These are phyloP conservation scores for Orchesellides sinensis DNA, from an alignment of 2,888 invertebrate genomes.

Conservation along the genomic window DNA sequence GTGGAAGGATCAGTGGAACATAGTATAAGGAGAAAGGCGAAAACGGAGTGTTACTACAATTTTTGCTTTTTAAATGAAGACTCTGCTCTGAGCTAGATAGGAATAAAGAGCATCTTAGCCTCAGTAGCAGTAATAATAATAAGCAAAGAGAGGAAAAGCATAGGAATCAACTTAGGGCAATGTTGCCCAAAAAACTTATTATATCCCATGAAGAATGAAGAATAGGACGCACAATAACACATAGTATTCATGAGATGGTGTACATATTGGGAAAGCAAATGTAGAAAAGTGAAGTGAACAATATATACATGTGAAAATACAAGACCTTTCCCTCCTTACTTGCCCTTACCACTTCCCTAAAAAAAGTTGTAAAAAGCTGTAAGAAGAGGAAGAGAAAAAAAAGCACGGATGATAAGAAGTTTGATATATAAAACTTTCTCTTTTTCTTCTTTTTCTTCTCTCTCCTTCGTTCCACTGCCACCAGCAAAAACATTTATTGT, in stretches of 20 bases:
- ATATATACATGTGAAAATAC: conserved; percentile 11
- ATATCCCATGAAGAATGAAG: conserved; percentile 28
- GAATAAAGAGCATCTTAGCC: background rate
- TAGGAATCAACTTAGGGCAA: conserved; percentile 35
- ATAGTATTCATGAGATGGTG: conserved; percentile 25
- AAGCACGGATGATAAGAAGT: conserved; percentile 45
- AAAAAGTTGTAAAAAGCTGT: conserved; percentile 10
- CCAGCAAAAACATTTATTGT: conserved; percentile 36
- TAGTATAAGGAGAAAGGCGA: too few species aligned
- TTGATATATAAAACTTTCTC: conserved; percentile 47
- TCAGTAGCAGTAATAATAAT: background rate
- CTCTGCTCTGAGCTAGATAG: background rate
- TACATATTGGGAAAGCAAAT: conserved; percentile 7
- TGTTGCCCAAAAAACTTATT: conserved; percentile 12
- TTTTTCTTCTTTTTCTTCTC: conserved; percentile 23
- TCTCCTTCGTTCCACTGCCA: conserved; percentile 37
- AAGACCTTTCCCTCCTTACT: conserved; percentile 31
- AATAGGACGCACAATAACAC: conserved; percentile 9
- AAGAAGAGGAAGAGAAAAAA: background rate
- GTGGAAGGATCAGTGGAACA: conserved; percentile 10
- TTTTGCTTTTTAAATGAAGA: background rate
- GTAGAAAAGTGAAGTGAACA: conserved; percentile 21
- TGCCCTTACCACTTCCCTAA: conserved; percentile 18
- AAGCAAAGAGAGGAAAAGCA: conserved; percentile 10
- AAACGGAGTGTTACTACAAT: background rate